These are phyloP conservation scores for Physella acuta DNA, from an alignment of 1,140 invertebrate genomes.

Conservation along the genomic window DNA sequence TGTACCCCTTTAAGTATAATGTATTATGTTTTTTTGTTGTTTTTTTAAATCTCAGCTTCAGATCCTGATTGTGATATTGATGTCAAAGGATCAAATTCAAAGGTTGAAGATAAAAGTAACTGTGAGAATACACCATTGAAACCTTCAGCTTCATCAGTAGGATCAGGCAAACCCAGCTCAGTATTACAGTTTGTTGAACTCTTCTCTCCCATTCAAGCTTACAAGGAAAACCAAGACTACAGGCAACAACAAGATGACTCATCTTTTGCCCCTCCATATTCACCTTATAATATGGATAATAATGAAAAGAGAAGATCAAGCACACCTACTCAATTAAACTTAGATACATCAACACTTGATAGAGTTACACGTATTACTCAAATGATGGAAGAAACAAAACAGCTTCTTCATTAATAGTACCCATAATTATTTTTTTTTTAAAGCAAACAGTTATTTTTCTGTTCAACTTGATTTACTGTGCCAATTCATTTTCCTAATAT, in stretches of 20 bases:
- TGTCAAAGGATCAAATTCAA: not conserved
- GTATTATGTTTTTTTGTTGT: no score
- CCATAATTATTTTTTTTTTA: no score
- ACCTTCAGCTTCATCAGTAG: not conserved
- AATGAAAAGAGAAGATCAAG: conserved; percentile 1
- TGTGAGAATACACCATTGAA: not conserved
- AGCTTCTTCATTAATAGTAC: conserved; percentile 8
- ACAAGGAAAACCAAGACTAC: not conserved
- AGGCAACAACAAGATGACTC: not conserved
- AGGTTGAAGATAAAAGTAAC: not conserved
- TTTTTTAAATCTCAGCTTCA: no score
- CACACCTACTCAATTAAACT: not conserved
- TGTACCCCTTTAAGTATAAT: no score
- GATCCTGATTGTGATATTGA: not conserved
- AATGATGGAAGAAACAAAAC: conserved; percentile 16
- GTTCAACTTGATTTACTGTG: no score
- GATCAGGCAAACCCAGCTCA: not conserved
- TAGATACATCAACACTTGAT: conserved; percentile 7
- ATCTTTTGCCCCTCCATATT: not conserved
- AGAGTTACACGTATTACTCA: conserved; percentile 4
- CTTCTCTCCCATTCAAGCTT: conserved; percentile 1
- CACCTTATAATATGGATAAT: not conserved
- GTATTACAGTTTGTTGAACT: not conserved
- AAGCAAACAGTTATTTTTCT: no score
- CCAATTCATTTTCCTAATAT: no score